A percentile compares a stretch with the other conserved stretches of the same genome.
Conservation (phyloP, 2,113 vertebrate species). For the Oryzias javanicus region DNA sequence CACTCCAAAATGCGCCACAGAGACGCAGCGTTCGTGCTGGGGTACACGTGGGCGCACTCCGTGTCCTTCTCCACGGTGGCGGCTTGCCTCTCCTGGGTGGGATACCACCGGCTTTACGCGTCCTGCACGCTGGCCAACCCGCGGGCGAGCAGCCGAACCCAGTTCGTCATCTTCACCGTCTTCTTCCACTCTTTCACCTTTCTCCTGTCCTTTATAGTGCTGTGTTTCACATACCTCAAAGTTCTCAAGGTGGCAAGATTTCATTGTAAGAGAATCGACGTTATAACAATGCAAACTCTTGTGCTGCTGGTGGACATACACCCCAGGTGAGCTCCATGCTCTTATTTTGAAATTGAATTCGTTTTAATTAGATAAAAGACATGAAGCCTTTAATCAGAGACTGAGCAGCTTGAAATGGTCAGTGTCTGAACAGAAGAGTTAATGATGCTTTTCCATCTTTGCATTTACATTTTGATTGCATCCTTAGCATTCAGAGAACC, state of each 20-base stretch:
- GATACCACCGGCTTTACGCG: slow-evolving; percentile 92
- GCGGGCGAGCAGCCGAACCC: slow-evolving; percentile 78
- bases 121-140: slow-evolving; percentile 90
- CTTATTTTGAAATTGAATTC: no score
- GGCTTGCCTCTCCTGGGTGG: slow-evolving; percentile 90
- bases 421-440: not conserved
- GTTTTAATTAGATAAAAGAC: no score
- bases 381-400: not conserved
- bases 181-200: slow-evolving; percentile 93
- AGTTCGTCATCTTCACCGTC: slow-evolving; percentile 89
- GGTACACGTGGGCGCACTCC: slow-evolving; percentile 95
- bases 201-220: slow-evolving; percentile 88
- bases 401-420: not conserved
- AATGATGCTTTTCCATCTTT: slow-evolving; percentile 11
- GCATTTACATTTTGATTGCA: slow-evolving; percentile 26
- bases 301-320: slow-evolving; percentile 97
- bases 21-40: slow-evolving; percentile 89
- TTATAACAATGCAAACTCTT: slow-evolving; percentile 98
- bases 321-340: slow-evolving; percentile 85
- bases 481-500: slow-evolving; percentile 15
- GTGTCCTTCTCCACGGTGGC: slow-evolving; percentile 88
- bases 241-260: slow-evolving; percentile 96
- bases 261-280: slow-evolving; percentile 96
- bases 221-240: slow-evolving; percentile 96
- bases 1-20: slow-evolving; percentile 93